These are phyloP conservation scores for Procavia capensis DNA, from an alignment of 2,113 vertebrate species.

Conservation along the genomic window DNA sequence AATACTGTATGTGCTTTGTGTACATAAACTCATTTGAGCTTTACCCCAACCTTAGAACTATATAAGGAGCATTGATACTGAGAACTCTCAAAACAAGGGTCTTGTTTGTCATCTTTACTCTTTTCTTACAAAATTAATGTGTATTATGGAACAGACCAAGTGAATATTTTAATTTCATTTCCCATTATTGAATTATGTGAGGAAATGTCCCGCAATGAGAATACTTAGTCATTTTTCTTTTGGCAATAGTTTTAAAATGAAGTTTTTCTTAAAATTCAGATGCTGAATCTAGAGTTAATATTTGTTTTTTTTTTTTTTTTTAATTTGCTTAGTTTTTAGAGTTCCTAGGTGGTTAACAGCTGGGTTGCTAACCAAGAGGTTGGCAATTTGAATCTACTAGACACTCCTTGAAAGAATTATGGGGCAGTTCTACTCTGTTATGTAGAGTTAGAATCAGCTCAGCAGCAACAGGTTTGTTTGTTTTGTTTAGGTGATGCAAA, in stretches of 20 bases:
- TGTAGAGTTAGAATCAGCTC: too few relatives aligned
- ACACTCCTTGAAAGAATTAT: too few relatives aligned
- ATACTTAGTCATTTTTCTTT: slow-evolving; percentile 20
- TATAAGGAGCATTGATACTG: background rate
- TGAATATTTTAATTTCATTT: slow-evolving; percentile 53
- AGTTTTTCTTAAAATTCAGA: background rate
- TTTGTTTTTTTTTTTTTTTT: background rate
- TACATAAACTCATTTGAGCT: slow-evolving; percentile 36
- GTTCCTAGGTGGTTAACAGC: too few relatives aligned
- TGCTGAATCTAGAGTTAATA: background rate
- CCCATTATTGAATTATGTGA: slow-evolving; percentile 41
- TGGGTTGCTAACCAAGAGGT: too few relatives aligned
- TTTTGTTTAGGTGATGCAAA: too few relatives aligned
- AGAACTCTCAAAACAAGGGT: background rate
- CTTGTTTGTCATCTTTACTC: slow-evolving; percentile 16
- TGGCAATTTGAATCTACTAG: too few relatives aligned
- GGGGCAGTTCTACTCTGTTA: too few relatives aligned
- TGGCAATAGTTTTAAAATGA: slow-evolving; percentile 32
- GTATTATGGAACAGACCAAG: background rate
- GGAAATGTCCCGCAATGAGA: background rate
- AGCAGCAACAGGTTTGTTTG: too few relatives aligned
- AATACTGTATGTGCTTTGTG: background rate
- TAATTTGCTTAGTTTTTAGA: too few relatives aligned
- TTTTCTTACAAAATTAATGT: slow-evolving; percentile 31
- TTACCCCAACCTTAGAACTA: background rate